Evolutionary conservation across 2,797 vertebrate genomes (phyloP), one percentile per base, ranked within the genome.

Genomic region (Falco biarmicus): DNA sequence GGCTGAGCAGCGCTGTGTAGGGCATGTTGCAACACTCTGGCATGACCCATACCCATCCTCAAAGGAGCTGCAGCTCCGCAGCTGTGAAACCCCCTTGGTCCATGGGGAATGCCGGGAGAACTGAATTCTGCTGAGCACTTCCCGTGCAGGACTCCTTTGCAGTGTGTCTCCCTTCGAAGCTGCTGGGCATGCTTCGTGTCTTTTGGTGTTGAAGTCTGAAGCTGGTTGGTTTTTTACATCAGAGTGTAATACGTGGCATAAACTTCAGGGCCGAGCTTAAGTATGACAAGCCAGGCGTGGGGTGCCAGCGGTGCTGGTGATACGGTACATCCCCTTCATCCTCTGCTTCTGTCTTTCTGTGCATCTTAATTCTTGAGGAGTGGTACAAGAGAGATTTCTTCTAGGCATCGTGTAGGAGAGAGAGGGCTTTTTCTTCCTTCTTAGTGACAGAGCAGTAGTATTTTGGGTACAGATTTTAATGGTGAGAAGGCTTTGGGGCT

Each of bases 1-100:
- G 61, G 56, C 56, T 28, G 65, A 77, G 47, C 37, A 76, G 53
- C 41, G 17, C 45, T 65, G 60, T 0, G 5, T 17, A 3, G 53
- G 65, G 71, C 79, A 50, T 2, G 4, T 87, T 96, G 86, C 87
- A 86, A n/a, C 94, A 47, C 69, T 83, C 60, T 63, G 45, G 92
- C 43, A 1, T 84, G 75, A 75, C 76, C 87, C 48, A 12, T 24
- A 24, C 64, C 64, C 1, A 6, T 70, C 32, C 66, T 79, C 0
- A 1, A n/a, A 43, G 13, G 89, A 89, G 83, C 61, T 3, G 22
- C 37, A 48, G 56, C 60, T 63, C 41, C 39, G 66, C n/a, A 31
- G 53, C 73, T 65, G 51, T 69, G 68, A 16, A 22, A 48, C 31
- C 22, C 5, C 75, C 29, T 19, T 74, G 75, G 1, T 54, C 41